phyloP scores from a whole-genome alignment of 2,797 vertebrate genomes.

The Chanos chanos region DNA sequence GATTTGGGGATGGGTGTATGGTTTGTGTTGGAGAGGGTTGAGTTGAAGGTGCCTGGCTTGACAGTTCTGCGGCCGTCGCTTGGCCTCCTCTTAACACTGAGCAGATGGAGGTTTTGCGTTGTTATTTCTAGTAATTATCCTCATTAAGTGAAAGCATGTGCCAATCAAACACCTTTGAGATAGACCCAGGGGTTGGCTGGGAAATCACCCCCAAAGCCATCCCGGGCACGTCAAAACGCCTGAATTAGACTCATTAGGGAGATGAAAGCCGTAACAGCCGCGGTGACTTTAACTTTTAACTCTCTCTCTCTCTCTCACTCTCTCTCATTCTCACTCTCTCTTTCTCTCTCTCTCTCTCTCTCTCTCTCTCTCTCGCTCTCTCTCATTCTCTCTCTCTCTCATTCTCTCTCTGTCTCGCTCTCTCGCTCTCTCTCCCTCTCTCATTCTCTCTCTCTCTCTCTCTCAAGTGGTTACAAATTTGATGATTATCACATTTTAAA shows the following conservation, averaged over 20 bases:
- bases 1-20: slow-evolving; percentile 30
- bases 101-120: slow-evolving; percentile 87
- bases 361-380: no score
- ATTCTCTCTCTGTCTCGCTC: no score
- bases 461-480: slow-evolving; percentile 63
- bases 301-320: no score
- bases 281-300: slow-evolving; percentile 54
- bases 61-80: slow-evolving; percentile 75
- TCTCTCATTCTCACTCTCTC: no score
- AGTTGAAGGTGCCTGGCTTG: slow-evolving; percentile 67
- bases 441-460: no score
- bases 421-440: no score
- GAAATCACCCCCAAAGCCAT: slow-evolving; percentile 56
- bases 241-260: slow-evolving; percentile 70
- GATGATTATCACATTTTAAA: slow-evolving; percentile 62
- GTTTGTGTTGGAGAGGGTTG: slow-evolving; percentile 42
- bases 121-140: slow-evolving; percentile 98
- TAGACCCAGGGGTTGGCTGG: slow-evolving; percentile 59
- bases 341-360: no score
- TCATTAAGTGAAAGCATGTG: slow-evolving; percentile 97
- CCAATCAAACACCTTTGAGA: slow-evolving; percentile 91
- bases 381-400: no score
- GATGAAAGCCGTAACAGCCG: slow-evolving; percentile 58
- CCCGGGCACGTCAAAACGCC: slow-evolving; percentile 57
- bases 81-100: slow-evolving; percentile 80